Evolutionary conservation across 1,140 invertebrate species (phyloP).

Genomic region (Drosophila ercepeae): DNA sequence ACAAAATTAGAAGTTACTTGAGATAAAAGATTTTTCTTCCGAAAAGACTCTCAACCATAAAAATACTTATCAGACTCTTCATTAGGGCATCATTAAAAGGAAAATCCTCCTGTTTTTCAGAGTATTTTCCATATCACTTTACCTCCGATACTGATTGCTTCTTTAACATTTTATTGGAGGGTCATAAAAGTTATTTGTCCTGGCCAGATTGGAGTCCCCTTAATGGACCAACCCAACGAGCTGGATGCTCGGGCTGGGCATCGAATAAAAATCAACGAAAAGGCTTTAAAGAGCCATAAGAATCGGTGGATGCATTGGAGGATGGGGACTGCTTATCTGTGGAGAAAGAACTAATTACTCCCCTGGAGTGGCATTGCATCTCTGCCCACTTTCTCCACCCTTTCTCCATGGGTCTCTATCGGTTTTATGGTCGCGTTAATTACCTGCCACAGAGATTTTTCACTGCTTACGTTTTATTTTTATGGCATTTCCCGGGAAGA

Average conservation of each 20-base stretch:
- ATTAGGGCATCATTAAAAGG: constrained; percentile 61
- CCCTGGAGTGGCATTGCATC: constrained; percentile 25
- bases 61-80: constrained; percentile 30
- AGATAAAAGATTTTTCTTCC: too few relatives aligned
- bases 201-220: constrained; percentile 56
- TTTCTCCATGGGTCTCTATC: constrained; percentile 5
- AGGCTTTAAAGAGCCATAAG: constrained; percentile 70
- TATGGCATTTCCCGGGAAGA: constrained; percentile 68
- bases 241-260: constrained; percentile 32
- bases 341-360: constrained; percentile 57
- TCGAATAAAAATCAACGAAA: constrained; percentile 73
- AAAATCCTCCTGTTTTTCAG: constrained; percentile 16
- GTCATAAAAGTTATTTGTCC: constrained; percentile 66
- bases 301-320: constrained; percentile 38
- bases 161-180: constrained; percentile 57
- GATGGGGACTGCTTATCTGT: constrained; percentile 29
- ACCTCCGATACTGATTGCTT: constrained; percentile 12
- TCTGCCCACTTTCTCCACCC: background rate
- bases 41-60: too few relatives aligned
- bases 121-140: constrained; percentile 28
- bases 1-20: background rate
- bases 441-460: constrained; percentile 64
- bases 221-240: constrained; percentile 58
- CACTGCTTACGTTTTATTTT: constrained; percentile 61
- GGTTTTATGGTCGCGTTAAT: constrained; percentile 70